Percentiles rank a stretch among this genome's conserved stretches.
These are phyloP conservation scores for Sepioteuthis lessoniana DNA, from an alignment of 2,888 invertebrate species.

Conservation along the genomic window DNA sequence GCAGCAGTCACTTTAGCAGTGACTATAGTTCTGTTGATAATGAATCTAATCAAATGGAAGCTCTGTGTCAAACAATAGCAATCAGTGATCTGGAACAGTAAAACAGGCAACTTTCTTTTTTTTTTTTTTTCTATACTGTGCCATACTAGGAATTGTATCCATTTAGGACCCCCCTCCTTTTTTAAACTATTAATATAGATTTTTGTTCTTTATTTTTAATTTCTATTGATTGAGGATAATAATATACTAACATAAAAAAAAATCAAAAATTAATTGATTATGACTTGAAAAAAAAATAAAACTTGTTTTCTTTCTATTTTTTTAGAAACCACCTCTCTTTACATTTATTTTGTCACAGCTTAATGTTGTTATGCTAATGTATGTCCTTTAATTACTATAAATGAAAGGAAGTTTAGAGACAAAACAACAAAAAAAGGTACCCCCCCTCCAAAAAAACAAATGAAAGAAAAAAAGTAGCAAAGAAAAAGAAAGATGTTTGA, in stretches of 20 bases:
- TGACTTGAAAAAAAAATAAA: background rate
- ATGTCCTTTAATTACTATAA: background rate
- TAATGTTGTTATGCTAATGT: background rate
- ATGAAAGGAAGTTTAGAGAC: background rate
- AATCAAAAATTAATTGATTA: background rate
- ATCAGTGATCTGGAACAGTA: background rate
- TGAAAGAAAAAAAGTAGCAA: background rate
- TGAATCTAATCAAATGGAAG: background rate
- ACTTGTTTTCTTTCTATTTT: too few species aligned
- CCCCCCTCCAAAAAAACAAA: background rate
- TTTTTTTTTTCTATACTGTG: background rate
- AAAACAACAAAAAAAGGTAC: background rate
- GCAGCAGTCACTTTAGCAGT: constrained; percentile 16
- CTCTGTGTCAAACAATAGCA: constrained; percentile 7
- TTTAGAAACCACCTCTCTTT: too few species aligned
- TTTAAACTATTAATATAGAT: background rate
- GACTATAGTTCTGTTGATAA: background rate
- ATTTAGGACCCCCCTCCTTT: background rate
- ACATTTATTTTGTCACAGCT: too few species aligned
- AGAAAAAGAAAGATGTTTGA: background rate
- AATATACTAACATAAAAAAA: background rate
- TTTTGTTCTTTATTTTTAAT: too few species aligned
- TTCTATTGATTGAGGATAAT: too few species aligned
- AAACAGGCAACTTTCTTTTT: background rate
- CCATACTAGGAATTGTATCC: background rate